phyloP scores from a whole-genome alignment of 2,888 invertebrate species.

The Pollenia amentaria region DNA sequence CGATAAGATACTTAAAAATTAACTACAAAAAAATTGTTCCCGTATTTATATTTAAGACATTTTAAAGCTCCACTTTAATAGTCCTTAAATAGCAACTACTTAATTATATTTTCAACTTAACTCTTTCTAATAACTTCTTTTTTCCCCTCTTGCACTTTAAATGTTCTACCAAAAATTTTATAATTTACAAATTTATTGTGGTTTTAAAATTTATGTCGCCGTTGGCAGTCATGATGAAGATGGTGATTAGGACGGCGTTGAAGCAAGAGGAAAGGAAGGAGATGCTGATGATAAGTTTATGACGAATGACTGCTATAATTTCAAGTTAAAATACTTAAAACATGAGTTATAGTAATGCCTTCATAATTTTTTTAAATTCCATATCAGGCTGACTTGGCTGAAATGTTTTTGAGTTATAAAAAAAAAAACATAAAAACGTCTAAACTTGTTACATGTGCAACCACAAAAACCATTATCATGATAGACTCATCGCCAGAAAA shows the following conservation, averaged over 20 bases:
- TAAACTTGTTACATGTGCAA: slow-evolving; percentile 18
- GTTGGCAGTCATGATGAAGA: neutral
- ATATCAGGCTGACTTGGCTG: neutral
- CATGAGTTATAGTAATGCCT: neutral
- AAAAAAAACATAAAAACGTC: slow-evolving; percentile 3
- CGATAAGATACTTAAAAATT: too few species aligned
- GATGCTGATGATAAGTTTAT: slow-evolving; percentile 36
- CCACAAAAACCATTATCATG: neutral
- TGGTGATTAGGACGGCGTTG: neutral
- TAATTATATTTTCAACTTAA: neutral
- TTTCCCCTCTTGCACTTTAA: neutral
- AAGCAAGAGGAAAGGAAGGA: neutral
- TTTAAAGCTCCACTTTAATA: neutral
- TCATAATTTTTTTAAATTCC: neutral
- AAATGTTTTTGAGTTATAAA: neutral
- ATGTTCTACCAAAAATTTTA: neutral
- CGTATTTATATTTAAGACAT: too few species aligned
- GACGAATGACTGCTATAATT: slow-evolving; percentile 56
- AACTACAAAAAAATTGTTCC: too few species aligned
- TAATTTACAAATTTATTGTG: neutral
- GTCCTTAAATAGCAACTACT: neutral
- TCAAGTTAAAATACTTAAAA: slow-evolving; percentile 7
- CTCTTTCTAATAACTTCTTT: too few species aligned
- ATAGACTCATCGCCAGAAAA: neutral
- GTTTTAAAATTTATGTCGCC: slow-evolving; percentile 1